Evolutionary conservation across 2,888 invertebrate species (phyloP).

Genomic region (Eubasilissa splendida): DNA sequence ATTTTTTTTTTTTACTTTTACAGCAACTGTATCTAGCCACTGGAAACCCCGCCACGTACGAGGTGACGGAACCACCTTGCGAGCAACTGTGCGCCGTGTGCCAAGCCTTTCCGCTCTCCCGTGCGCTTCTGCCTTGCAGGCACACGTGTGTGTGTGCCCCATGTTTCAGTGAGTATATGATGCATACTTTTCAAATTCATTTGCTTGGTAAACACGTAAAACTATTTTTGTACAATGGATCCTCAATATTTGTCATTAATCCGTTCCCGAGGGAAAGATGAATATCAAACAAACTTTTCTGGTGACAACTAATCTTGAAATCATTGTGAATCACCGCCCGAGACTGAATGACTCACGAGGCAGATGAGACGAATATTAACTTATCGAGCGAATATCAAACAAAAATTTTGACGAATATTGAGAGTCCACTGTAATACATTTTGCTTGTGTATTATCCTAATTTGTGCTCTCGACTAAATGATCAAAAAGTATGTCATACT

Average conservation of each 20-base stretch:
- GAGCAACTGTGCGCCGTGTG: constrained; percentile 87
- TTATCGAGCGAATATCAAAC: too few relatives aligned
- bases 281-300: too few relatives aligned
- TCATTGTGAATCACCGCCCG: too few relatives aligned
- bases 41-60: constrained; percentile 72
- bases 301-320: too few relatives aligned
- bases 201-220: not conserved
- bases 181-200: not conserved
- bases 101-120: constrained; percentile 82
- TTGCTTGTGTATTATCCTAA: too few relatives aligned
- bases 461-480: too few relatives aligned
- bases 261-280: too few relatives aligned
- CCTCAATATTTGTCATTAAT: not conserved
- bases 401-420: too few relatives aligned
- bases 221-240: not conserved
- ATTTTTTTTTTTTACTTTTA: constrained; percentile 56
- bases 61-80: constrained; percentile 72
- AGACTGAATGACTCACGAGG: too few relatives aligned
- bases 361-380: too few relatives aligned
- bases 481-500: too few relatives aligned
- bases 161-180: constrained; percentile 76
- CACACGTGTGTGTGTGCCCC: constrained; percentile 89
- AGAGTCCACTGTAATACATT: too few relatives aligned
- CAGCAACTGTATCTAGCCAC: constrained; percentile 86
- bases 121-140: constrained; percentile 87